Base-by-base conservation (phyloP, 2,888 invertebrate genomes). In the Hedychridium roseum region DNA sequence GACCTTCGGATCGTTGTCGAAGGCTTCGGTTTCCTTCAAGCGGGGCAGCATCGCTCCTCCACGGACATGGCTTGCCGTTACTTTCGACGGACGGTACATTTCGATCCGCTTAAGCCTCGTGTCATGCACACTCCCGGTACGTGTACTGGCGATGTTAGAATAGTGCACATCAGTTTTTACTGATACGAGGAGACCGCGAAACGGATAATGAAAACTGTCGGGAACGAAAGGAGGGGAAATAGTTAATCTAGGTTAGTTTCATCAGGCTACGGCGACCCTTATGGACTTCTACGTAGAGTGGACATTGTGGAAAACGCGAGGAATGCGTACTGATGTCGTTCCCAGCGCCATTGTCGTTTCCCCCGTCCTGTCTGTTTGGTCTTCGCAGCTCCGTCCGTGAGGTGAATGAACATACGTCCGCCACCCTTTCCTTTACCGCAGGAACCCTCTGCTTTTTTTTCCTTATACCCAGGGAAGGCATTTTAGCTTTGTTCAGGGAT, bases 231-330 rank as follows among this genome's bases (percentile, higher is more conserved):
- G 54, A 42, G 37, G 41, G 44, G 26, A 15, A 14, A 40, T 40
- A 27, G 54, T 52, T 51, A 53, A 44, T 46, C 50, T 53, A 61
- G 62, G 62, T 68, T 64, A 60, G 61, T 70, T 70, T 61, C 60
- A 68, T 62, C 62, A 55, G 46, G 56, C 26, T 43, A 45, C 54
- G 55, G 50, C 62, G 46, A 50, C 47, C n/a, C n/a, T n/a, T n/a
- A n/a, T n/a, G n/a, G n/a, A n/a, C n/a, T n/a, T n/a, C n/a, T n/a
- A n/a, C n/a, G n/a, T n/a, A 50, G 36, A 65, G 61, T 64, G 63
- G 70, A 70, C 68, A 60, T 57, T 48, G 49, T 46, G 58, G 66
- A 61, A 68, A 68, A 68, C 69, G 70, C 69, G 48, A 52, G 71
- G 72, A 72, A 72, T 72, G 68, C 59, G 53, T n/a, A n/a, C n/a